phyloP scores from a whole-genome alignment of 2,113 vertebrate species.

The Eclectus roratus region DNA sequence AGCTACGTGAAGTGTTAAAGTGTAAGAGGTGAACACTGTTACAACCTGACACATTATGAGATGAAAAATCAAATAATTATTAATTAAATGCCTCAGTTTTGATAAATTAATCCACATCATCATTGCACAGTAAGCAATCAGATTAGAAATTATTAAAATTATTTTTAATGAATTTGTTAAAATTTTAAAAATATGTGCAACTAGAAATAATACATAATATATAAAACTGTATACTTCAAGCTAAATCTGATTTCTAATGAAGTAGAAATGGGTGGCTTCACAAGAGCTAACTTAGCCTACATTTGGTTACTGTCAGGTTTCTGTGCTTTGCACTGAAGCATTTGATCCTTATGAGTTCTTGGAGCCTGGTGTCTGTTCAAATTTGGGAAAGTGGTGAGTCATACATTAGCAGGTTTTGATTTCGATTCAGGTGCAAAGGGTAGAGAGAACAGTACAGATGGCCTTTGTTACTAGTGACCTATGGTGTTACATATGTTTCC shows the following conservation, averaged over 20 bases:
- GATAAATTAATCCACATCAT: neutral
- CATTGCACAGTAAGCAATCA: neutral
- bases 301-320: neutral
- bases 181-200: neutral
- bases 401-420: neutral
- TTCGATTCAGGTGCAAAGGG: neutral
- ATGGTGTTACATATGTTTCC: neutral
- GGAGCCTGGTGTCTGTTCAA: neutral
- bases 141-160: neutral
- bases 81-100: neutral
- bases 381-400: neutral
- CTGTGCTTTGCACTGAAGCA: neutral
- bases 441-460: neutral
- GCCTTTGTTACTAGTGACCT: neutral
- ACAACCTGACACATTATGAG: neutral
- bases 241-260: neutral
- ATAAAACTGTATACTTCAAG: neutral
- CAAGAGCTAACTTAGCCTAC: neutral
- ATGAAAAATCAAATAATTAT: neutral
- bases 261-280: neutral
- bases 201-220: neutral
- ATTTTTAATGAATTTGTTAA: neutral
- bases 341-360: neutral
- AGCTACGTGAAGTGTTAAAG: neutral
- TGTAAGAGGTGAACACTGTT: neutral